These are phyloP conservation scores for Pachypanchax playfairii DNA, from an alignment of 2,113 vertebrate genomes.

Conservation along the genomic window DNA sequence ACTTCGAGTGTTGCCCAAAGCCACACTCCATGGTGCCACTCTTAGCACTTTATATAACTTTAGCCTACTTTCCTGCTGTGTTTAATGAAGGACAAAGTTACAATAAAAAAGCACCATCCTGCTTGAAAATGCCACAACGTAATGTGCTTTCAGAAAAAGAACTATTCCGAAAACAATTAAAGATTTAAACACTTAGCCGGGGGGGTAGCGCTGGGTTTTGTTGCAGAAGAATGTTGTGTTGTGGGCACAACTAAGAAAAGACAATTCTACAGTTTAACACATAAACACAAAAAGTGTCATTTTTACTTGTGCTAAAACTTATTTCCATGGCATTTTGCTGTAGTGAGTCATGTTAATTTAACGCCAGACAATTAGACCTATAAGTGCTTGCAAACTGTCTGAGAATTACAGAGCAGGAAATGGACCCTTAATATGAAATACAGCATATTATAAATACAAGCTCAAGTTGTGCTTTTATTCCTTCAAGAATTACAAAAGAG, in stretches of 20 bases:
- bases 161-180: conserved; percentile 25
- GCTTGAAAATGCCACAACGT: conserved; percentile 41
- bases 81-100: conserved; percentile 41
- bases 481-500: neutral
- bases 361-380: conserved; percentile 28
- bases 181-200: conserved; percentile 17
- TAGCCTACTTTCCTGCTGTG: conserved; percentile 31
- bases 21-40: conserved; percentile 9
- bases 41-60: conserved; percentile 42
- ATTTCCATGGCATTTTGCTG: conserved; percentile 30
- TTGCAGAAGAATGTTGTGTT: neutral
- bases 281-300: neutral
- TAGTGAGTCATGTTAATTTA: conserved; percentile 26
- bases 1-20: neutral
- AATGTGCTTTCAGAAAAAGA: conserved; percentile 21
- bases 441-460: conserved; percentile 9
- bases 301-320: conserved; percentile 28
- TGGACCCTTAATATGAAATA: neutral
- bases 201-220: no score
- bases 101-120: conserved; percentile 38
- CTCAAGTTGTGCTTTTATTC: neutral
- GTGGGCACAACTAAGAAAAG: no score
- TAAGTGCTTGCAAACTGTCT: conserved; percentile 23
- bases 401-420: conserved; percentile 12
- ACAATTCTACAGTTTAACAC: neutral